Conservation (phyloP, 2,113 vertebrate species). For the Sceloporus undulatus region DNA sequence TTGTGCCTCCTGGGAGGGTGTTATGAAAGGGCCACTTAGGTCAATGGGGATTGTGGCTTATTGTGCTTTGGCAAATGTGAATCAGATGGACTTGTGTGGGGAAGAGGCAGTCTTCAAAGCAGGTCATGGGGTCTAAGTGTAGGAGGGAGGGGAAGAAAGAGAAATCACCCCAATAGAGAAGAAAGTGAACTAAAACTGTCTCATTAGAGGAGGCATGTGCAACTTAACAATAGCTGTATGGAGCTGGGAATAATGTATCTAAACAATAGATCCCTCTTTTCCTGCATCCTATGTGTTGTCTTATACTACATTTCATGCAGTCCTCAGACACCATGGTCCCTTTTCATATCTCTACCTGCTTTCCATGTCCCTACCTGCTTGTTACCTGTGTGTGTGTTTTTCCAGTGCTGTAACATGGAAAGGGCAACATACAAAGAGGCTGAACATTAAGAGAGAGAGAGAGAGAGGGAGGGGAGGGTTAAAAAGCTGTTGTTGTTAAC, state of each 20-base stretch:
- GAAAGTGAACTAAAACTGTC: neutral
- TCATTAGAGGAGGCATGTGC: conserved; percentile 19
- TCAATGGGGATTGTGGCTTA: conserved; percentile 37
- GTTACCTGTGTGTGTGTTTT: too few species aligned
- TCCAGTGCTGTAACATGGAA: neutral
- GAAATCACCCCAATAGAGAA: neutral
- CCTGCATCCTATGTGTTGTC: too few species aligned
- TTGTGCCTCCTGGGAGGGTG: conserved; percentile 40
- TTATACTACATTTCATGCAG: neutral
- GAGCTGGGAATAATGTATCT: neutral
- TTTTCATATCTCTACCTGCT: neutral
- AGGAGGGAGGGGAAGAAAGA: neutral
- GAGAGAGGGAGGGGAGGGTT: neutral
- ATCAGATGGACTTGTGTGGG: conserved; percentile 41
- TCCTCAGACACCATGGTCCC: too few species aligned
- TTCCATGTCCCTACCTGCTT: too few species aligned
- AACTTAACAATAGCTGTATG: neutral
- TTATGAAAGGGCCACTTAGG: conserved; percentile 56
- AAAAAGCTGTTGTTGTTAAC: too few species aligned
- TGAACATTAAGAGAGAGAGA: neutral
- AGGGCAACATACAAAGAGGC: neutral
- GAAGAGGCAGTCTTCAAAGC: conserved; percentile 30
- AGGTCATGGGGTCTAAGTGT: conserved; percentile 41
- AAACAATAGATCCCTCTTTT: neutral
- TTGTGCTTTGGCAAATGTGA: conserved; percentile 29